Evolutionary conservation across 1,140 invertebrate species (phyloP).

Genomic region (Cydia fagiglandana): DNA sequence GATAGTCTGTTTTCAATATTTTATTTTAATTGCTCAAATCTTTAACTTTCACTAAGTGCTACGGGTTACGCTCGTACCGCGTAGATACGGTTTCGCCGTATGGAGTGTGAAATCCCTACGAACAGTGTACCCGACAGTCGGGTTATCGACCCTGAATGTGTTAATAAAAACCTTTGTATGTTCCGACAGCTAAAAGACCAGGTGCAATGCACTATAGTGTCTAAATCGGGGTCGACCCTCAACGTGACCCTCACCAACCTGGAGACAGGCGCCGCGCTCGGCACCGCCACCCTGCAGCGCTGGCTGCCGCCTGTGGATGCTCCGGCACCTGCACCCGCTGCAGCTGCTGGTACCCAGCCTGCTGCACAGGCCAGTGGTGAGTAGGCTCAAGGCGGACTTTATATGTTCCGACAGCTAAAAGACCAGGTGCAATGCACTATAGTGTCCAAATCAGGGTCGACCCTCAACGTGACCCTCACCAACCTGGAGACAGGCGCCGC

Average conservation of each 20-base stretch:
- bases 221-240: conserved; percentile 36
- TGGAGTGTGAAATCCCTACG: too few species aligned
- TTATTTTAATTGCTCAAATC: too few species aligned
- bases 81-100: too few species aligned
- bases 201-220: conserved; percentile 42
- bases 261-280: conserved; percentile 36
- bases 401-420: conserved; percentile 14
- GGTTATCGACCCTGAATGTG: too few species aligned
- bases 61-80: too few species aligned
- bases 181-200: conserved; percentile 33
- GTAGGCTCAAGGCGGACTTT: too few species aligned
- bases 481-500: conserved; percentile 39
- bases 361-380: not conserved
- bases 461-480: conserved; percentile 45
- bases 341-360: not conserved
- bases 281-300: conserved; percentile 47
- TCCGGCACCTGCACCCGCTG: conserved; percentile 5
- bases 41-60: too few species aligned
- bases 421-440: conserved; percentile 46
- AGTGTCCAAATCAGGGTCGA: conserved; percentile 34
- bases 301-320: conserved; percentile 54
- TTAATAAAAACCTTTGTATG: not conserved
- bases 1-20: too few species aligned
- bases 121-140: too few species aligned
- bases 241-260: conserved; percentile 47